Conservation (phyloP, 1,140 invertebrate genomes). For the Platorchestia sp. region DNA sequence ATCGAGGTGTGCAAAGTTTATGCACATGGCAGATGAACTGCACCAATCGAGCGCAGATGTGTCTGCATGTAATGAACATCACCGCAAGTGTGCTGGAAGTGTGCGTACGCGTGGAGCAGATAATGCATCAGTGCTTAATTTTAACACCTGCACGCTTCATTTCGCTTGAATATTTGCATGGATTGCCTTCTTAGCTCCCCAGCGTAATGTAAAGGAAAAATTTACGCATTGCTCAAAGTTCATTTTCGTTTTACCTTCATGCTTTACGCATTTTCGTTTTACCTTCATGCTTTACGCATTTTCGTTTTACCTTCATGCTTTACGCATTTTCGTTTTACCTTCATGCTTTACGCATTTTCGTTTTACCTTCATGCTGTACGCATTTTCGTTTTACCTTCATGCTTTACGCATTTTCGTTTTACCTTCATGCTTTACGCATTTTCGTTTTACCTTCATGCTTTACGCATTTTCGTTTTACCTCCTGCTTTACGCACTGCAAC, state of each 20-base stretch:
- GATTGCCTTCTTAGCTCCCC: background rate
- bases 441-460: no score
- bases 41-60: background rate
- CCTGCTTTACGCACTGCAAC: background rate
- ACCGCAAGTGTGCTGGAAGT: background rate
- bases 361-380: no score
- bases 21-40: background rate
- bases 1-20: background rate
- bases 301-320: no score
- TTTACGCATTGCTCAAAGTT: background rate
- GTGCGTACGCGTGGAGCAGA: background rate
- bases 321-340: no score
- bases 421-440: no score
- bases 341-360: no score
- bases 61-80: background rate
- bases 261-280: background rate
- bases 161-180: background rate
- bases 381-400: no score
- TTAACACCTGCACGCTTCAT: background rate
- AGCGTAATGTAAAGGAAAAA: background rate
- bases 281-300: no score
- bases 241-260: background rate
- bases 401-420: no score
- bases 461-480: background rate
- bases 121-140: background rate